These are phyloP conservation scores for Maconellicoccus hirsutus DNA, from an alignment of 1,140 invertebrate genomes.

Conservation along the genomic window DNA sequence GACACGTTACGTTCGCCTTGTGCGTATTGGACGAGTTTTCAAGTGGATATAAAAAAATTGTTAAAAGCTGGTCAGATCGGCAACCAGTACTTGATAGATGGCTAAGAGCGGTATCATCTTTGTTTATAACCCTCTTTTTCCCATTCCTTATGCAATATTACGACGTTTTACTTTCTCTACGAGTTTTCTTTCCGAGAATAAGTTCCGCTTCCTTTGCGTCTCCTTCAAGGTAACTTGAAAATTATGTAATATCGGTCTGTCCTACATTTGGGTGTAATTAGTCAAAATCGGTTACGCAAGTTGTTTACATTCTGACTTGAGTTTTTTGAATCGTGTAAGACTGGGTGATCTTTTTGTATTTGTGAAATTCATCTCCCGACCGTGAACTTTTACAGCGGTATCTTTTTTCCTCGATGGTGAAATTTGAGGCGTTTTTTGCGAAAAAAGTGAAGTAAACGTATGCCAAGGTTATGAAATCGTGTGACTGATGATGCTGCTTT, in stretches of 20 bases:
- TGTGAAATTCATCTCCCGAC: too few relatives aligned
- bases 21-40: not conserved
- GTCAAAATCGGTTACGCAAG: constrained; percentile 1
- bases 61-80: not conserved
- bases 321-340: not conserved
- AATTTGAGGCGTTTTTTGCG: too few relatives aligned
- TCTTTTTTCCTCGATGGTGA: too few relatives aligned
- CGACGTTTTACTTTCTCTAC: constrained; percentile 2
- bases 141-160: not conserved
- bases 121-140: constrained; percentile 5
- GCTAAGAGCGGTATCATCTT: not conserved
- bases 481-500: too few relatives aligned
- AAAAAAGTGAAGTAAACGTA: too few relatives aligned
- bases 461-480: too few relatives aligned
- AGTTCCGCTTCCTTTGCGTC: constrained; percentile 6
- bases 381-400: too few relatives aligned
- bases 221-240: not conserved
- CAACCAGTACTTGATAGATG: not conserved
- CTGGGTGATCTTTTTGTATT: not conserved
- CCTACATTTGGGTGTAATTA: not conserved
- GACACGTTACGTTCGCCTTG: not conserved
- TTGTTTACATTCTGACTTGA: not conserved
- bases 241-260: not conserved
- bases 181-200: not conserved
- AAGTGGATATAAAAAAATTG: not conserved